Evolutionary conservation across 2,888 invertebrate genomes (phyloP).

Genomic region (Meghimatium bilineatum): DNA sequence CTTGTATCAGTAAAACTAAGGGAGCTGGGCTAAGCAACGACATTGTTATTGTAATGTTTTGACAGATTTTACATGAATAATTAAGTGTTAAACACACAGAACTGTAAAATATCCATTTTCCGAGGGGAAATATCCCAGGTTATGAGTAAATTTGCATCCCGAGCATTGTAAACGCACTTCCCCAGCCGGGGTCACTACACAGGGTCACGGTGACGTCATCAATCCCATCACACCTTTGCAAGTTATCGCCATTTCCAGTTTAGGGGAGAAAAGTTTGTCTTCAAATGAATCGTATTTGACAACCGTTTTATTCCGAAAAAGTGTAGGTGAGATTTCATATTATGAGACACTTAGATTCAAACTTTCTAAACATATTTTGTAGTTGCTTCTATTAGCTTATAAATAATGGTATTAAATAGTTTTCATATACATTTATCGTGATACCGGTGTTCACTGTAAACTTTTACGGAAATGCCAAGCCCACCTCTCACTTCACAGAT

Average conservation of each 20-base stretch:
- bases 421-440: neutral
- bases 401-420: neutral
- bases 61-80: constrained; percentile 9
- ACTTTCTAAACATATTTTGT: neutral
- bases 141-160: constrained; percentile 52
- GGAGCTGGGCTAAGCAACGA: constrained; percentile 2
- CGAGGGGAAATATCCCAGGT: constrained; percentile 48
- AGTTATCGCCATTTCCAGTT: constrained; percentile 60
- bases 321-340: constrained; percentile 8
- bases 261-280: constrained; percentile 32
- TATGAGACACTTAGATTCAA: neutral
- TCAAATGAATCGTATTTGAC: constrained; percentile 35
- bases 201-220: constrained; percentile 60
- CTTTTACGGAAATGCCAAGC: constrained; percentile 33
- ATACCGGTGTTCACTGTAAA: neutral
- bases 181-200: constrained; percentile 59
- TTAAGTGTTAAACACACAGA: constrained; percentile 42
- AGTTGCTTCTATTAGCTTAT: neutral
- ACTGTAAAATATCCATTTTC: constrained; percentile 45
- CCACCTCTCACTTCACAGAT: neutral
- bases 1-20: constrained; percentile 47
- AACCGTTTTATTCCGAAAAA: neutral
- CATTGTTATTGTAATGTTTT: constrained; percentile 25
- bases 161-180: constrained; percentile 56
- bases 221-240: constrained; percentile 53